A percentile compares a stretch with the other conserved stretches of the same genome.
These are phyloP conservation scores for Crotalus horridus DNA, from an alignment of 2,113 vertebrate genomes.

Conservation along the genomic window DNA sequence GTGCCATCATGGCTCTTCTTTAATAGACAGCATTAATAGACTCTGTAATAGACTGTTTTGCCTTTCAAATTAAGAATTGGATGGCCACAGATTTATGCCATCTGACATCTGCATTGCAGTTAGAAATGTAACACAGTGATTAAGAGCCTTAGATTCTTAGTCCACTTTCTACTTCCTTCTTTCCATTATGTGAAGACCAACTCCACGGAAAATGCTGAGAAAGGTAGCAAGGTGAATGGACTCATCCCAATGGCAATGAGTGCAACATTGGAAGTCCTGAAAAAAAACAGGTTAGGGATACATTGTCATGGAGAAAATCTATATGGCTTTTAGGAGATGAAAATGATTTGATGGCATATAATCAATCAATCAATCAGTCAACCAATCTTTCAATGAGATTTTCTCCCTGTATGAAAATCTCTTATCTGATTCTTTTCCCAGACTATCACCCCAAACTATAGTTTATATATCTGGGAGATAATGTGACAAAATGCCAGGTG, in stretches of 20 bases:
- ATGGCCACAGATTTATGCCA: neutral
- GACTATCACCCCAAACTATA: neutral
- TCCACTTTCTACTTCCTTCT: neutral
- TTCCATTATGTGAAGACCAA: neutral
- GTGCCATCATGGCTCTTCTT: too few relatives aligned
- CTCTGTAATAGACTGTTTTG: neutral
- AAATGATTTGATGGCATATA: neutral
- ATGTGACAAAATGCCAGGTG: neutral
- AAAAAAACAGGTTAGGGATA: neutral
- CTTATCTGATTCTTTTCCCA: neutral
- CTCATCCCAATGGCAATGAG: too few relatives aligned
- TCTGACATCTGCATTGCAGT: neutral
- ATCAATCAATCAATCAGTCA: neutral
- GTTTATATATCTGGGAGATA: neutral
- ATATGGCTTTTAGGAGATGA: neutral
- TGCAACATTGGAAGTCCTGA: neutral
- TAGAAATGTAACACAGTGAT: neutral
- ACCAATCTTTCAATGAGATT: neutral
- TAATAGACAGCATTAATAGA: too few relatives aligned
- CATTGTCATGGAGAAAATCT: neutral
- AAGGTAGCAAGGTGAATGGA: neutral
- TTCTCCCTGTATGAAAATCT: neutral
- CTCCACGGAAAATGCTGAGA: neutral
- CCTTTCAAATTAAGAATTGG: neutral
- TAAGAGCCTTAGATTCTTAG: neutral